Evolutionary conservation across 1,140 invertebrate genomes (phyloP).

Genomic region (Uloborus diversus): DNA sequence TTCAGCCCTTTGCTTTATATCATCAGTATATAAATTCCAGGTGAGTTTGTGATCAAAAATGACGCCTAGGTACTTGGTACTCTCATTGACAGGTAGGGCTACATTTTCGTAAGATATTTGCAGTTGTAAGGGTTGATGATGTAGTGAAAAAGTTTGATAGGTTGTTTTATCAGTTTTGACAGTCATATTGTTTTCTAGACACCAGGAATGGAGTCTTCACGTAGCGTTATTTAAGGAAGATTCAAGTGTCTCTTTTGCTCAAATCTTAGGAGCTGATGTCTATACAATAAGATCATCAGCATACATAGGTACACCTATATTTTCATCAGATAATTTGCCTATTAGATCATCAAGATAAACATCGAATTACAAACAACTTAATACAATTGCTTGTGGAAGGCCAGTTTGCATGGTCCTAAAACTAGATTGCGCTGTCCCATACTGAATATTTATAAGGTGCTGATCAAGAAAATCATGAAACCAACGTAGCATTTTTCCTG

Average conservation of each 20-base stretch:
- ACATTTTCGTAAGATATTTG: not conserved
- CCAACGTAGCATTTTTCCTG: not conserved
- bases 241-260: not conserved
- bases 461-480: not conserved
- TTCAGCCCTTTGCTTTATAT: not conserved
- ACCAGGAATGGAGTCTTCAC: not conserved
- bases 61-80: not conserved
- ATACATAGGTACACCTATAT: not conserved
- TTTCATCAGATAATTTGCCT: not conserved
- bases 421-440: not conserved
- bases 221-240: not conserved
- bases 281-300: not conserved
- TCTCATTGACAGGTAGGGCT: not conserved
- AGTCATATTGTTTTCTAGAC: constrained; percentile 13
- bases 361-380: not conserved
- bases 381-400: not conserved
- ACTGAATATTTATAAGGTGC: not conserved
- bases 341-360: constrained; percentile 5
- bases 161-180: constrained; percentile 10
- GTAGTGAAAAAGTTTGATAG: constrained; percentile 7
- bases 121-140: not conserved
- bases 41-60: not conserved
- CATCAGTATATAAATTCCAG: not conserved
- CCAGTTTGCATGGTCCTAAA: not conserved
- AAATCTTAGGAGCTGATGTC: not conserved